phyloP scores from a whole-genome alignment of 2,113 vertebrate species.

The Myotis brandtii region DNA sequence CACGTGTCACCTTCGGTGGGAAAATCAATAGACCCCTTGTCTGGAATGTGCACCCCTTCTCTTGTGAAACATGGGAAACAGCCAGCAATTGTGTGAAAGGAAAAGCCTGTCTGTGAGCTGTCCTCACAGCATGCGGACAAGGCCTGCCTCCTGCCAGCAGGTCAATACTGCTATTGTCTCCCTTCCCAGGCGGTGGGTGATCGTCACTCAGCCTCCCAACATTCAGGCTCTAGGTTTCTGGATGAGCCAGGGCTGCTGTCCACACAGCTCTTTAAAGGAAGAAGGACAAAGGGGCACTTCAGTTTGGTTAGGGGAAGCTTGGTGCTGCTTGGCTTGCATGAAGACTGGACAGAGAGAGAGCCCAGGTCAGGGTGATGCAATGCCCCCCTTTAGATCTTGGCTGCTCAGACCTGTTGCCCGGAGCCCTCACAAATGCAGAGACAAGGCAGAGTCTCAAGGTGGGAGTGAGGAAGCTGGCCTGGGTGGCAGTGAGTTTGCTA shows the following conservation, averaged over 20 bases:
- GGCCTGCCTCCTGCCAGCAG: neutral
- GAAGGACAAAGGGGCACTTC: neutral
- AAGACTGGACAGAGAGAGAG: neutral
- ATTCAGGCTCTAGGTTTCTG: neutral
- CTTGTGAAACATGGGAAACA: slow-evolving; percentile 80
- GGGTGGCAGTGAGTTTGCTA: neutral
- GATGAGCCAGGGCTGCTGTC: neutral
- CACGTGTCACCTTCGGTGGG: slow-evolving; percentile 86
- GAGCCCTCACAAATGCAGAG: neutral
- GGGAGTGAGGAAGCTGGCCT: neutral
- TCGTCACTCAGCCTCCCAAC: slow-evolving; percentile 24
- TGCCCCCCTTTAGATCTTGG: neutral
- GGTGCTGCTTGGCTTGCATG: neutral
- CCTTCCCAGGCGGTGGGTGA: neutral
- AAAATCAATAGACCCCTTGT: slow-evolving; percentile 88
- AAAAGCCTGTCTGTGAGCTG: slow-evolving; percentile 71
- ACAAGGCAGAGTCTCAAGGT: neutral
- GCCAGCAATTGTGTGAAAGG: slow-evolving; percentile 79
- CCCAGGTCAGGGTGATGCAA: neutral
- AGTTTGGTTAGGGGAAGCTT: too few species aligned
- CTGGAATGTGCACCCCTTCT: slow-evolving; percentile 77
- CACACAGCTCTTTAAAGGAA: neutral
- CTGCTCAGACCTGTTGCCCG: neutral
- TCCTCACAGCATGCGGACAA: slow-evolving; percentile 2
- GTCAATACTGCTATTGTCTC: slow-evolving; percentile 70